Evolutionary conservation across 2,888 invertebrate genomes (phyloP), one percentile per base, ranked within the genome.

Genomic region (Erynnis tages): DNA sequence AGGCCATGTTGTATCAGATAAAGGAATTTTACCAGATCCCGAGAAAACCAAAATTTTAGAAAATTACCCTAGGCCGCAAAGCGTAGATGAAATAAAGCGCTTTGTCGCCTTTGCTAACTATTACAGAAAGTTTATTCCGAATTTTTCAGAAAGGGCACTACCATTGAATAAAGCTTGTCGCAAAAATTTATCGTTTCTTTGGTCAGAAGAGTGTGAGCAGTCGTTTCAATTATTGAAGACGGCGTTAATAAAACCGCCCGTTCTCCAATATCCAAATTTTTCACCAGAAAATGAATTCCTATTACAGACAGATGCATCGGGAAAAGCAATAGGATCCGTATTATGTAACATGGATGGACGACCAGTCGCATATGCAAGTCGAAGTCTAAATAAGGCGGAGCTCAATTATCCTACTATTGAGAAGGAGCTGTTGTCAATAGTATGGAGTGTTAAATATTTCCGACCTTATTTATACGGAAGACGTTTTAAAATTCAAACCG

Each of bases 351-450:
- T 16, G 19, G 41, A 58, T 41, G 1, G 7, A 0, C n/a, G 38
- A 37, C 59, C 62, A 1, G 45, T 60, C 2, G 62, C 59, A 10
- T 60, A 55, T 37, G 53, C 59, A 0, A 62, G 62, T 21, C 4
- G 59, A 10, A 10, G 44, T n/a, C 37, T 61, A 45, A 58, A 59
- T 37, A 57, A 55, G 14, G 46, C 55, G 0, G 61, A 61, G 52
- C 16, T 5, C 25, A 54, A 55, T 6, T 60, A 60, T 29, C 55
- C 54, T 7, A 48, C 47, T 2, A 54, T 58, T 10, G 25, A 55
- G 40, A 61, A 61, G 21, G 55, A 60, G 14, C 27, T 58, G 4
- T n/a, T 58, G 7, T 52, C 59, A 8, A 54, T 56, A 5, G 57
- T 61, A 2, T 57, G 59, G 58, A 11, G 40, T n/a, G 35, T 56